Base-by-base conservation (phyloP, 2,113 vertebrate genomes). In the Ceuthmochares aereus region DNA sequence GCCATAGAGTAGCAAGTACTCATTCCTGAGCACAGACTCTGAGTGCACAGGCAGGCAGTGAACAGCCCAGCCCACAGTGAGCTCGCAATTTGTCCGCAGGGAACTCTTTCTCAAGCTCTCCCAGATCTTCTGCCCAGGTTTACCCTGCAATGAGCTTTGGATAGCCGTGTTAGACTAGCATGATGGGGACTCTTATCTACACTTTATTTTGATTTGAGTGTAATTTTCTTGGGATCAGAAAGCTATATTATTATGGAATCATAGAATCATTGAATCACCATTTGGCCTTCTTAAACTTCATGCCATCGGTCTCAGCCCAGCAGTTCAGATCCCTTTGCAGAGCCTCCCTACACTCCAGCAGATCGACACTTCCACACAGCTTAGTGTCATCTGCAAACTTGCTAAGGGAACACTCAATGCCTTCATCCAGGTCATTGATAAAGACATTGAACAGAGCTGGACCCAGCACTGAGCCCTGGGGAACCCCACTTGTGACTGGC, bases 101-200 rank as follows among this genome's bases (percentile, higher is more conserved):
- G 7, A 79, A 2, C 32, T 54, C 26, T 58, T 34, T 32, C 54
- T 84, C 25, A 54, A 85, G 25, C 52, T 58, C 60, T 56, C 21
- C 23, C 27, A 43, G 23, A 23, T 8, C n/a, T 21, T 30, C 36
- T 13, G 12, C 42, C 32, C 52, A 49, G 52, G 20, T 40, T 62
- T 62, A 8, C 19, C 20, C 26, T 32, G 1, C 10, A 23, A 10
- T 1, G 8, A 54, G 11, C 47, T 58, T 66, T 0, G 0, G 11
- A 8, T 49, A 63, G 37, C 25, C 17, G 32, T 54, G 37, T 32
- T 32, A 32, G 37, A 8, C 37, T 3, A 3, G 20, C 3, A 7
- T 30, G 32, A 36, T 3, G 2, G 25, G 62, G 40, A 14, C 13
- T 29, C 7, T 78, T 79, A 37, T 3, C 51, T 51, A 10, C 9